These are phyloP conservation scores for Macropus fuliginosus DNA, from an alignment of 2,797 vertebrate species.

Conservation along the genomic window DNA sequence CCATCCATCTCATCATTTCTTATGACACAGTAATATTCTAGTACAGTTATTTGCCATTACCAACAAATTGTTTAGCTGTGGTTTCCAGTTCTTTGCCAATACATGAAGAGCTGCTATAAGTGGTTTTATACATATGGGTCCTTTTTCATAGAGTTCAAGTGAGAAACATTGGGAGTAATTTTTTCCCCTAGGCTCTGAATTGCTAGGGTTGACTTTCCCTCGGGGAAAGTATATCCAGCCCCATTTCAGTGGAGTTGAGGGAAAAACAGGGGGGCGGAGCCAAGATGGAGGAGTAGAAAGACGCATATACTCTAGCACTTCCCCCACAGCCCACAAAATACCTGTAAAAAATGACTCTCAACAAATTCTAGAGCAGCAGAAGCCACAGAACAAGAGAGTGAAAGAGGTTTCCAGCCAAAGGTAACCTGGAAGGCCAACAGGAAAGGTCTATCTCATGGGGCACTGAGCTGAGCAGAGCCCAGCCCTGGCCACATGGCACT, in stretches of 20 bases:
- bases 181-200: background rate
- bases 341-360: no score
- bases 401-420: no score
- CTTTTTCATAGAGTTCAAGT: background rate
- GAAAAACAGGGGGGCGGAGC: background rate
- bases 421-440: no score
- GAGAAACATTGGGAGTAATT: background rate
- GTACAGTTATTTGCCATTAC: background rate
- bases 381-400: no score
- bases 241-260: background rate
- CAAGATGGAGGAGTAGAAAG: no score
- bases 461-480: no score
- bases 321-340: no score
- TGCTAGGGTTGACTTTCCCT: background rate
- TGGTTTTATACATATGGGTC: background rate
- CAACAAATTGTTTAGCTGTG: background rate
- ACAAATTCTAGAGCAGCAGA: no score
- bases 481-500: no score
- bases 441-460: no score
- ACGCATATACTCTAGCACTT: no score
- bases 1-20: background rate
- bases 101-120: background rate
- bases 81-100: background rate
- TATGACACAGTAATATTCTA: background rate
- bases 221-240: background rate